These are phyloP conservation scores for Cataglyphis rosenhaueri DNA, from an alignment of 2,888 invertebrate genomes.

Conservation along the genomic window DNA sequence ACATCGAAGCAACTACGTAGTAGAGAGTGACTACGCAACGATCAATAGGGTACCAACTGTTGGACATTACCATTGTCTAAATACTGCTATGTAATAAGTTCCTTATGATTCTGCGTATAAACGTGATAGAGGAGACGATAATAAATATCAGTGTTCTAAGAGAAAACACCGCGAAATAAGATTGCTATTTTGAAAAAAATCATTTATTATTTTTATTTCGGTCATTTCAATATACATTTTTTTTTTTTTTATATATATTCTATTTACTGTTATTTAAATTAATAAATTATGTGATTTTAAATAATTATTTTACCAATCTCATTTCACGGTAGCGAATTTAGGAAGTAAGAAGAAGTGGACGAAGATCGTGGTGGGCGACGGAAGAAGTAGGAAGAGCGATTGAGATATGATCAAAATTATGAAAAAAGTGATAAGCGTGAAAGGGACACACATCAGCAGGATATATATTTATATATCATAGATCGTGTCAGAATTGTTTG, in stretches of 20 bases:
- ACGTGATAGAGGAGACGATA: constrained; percentile 61
- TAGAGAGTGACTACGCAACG: constrained; percentile 77
- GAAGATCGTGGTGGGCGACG: constrained; percentile 56
- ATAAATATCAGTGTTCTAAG: constrained; percentile 61
- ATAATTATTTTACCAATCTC: constrained; percentile 50
- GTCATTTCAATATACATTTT: background rate
- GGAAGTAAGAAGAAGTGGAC: constrained; percentile 51
- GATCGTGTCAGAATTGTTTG: constrained; percentile 68
- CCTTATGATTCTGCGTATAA: constrained; percentile 66
- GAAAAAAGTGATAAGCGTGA: constrained; percentile 66
- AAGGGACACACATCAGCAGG: constrained; percentile 75
- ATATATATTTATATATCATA: constrained; percentile 71
- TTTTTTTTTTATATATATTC: background rate
- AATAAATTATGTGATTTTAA: background rate
- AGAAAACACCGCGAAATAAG: constrained; percentile 63
- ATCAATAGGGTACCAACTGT: constrained; percentile 83
- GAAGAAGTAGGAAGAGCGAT: constrained; percentile 57
- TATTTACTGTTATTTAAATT: background rate
- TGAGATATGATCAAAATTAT: constrained; percentile 65
- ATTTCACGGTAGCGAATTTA: constrained; percentile 57
- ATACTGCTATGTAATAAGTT: constrained; percentile 78
- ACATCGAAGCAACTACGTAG: constrained; percentile 82
- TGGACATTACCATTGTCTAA: constrained; percentile 85
- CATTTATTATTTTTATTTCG: background rate
- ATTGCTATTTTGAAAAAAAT: constrained; percentile 10